Base-by-base conservation (phyloP, 2,113 vertebrate genomes). In the Neodon shergylaensis region DNA sequence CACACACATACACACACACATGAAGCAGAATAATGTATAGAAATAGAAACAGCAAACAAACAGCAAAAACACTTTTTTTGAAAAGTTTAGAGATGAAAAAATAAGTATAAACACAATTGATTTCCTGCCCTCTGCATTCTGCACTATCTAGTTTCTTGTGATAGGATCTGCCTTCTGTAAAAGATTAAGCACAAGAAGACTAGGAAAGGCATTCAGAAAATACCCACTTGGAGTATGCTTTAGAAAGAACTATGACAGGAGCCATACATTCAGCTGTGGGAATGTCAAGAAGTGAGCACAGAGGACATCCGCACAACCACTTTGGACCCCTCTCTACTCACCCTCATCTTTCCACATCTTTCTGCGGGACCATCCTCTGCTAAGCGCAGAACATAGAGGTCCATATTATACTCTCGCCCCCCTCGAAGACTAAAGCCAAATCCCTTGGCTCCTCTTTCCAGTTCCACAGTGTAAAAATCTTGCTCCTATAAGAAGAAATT, bases 371-470 rank as follows among this genome's bases (percentile, higher is more conserved):
- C 99, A 0, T 99, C 99, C 98, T 99, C 99, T 5, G 99, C 99
- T 88, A 99, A 98, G 96, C 99, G 98, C 98, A 99, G 97, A 89
- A 99, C 99, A 21, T 99, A 99, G 94, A 99, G 99, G 97, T 99
- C 99, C 99, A 99, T 99, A 96, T 99, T 99, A 97, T 99, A 99
- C 94, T 99, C 99, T 94, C 99, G 98, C 79, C 99, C 99, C 12
- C 99, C 99, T 94, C 99, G 98, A 97, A 99, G 99, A 97, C 99
- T 99, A 97, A 99, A 99, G 96, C 99, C 99, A 96, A 99, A 99
- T n/a, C 99, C 99, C 98, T 99, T 99, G 98, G 98, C 99, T 98
- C 99, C 99, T 97, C 99, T 99, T 97, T 99, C 99, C 97, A 99
- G 98, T 97, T 99, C 99, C 98, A 99, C 99, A 5, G 99, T 99